Base-by-base conservation (phyloP, 92 coral and sea anemone species). In the Parazoanthus swiftii region DNA sequence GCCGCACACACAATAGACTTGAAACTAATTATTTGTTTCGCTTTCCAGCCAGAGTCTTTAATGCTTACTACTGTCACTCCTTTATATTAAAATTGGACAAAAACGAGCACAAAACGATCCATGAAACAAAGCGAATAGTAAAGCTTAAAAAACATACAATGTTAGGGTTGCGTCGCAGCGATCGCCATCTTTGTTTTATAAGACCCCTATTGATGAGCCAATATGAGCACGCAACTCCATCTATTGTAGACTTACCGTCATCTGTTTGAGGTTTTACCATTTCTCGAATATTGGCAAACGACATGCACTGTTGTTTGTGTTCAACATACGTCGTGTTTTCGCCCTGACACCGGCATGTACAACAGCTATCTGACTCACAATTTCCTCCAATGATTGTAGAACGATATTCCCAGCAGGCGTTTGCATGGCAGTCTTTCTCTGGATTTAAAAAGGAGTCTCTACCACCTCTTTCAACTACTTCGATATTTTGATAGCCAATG, bases 361-460 rank as follows among this genome's bases (percentile, higher is more conserved):
- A 58, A 14, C 66, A 63, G 21, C 8, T 63, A 14, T 63, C 70
- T 18, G 70, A 18, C 15, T 20, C 4, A 36, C 85, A 80, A 16
- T 35, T 4, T 80, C 85, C 85, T 35, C 85, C 72, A 58, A 80
- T 72, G 63, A 0, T 9, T 23, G 13, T 58, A 54, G 48, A 80
- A 50, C 58, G 56, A 35, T 80, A 80, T 6, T 35, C 8, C 7
- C 15, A 0, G 29, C 85, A 80, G 2, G 85, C n/a, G 29, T 33
- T 26, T 6, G 43, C 50, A 18, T 54, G 3, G 14, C 85, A 80
- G 46, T 4, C 15, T 29, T 23, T 39, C 2, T 48, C 82, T 20
- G 82, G 82, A 78, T 78, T 78, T 78, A 33, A 10, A 78, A 78
- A 78, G 26, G 5, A 35, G 72, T 80, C 85, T 3, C 72, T 39